Evolutionary conservation across 2,888 invertebrate genomes (phyloP), one percentile per base, ranked within the genome.

Genomic region (Trypoxylon attenuatum): DNA sequence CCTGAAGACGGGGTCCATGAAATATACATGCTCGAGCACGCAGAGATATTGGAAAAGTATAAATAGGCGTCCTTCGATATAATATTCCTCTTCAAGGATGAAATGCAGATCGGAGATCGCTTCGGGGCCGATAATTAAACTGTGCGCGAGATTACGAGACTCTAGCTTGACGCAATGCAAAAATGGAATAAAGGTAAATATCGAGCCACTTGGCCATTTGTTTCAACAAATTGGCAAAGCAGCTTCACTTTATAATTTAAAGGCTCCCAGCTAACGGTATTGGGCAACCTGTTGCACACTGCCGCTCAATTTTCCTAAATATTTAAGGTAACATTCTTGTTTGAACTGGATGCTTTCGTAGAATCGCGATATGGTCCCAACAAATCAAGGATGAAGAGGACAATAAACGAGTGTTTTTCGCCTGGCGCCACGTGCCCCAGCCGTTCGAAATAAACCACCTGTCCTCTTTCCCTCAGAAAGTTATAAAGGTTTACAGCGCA

Each of bases 401-500:
- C 41, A 55, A 61, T 72, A 68, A 76, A 76, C 47, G 58, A 41
- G 54, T 57, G 54, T 62, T 16, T 47, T 47, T 51, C 21, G 41
- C 25, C 57, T n/a, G 33, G 38, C 27, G 67, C 72, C 72, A 66
- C 71, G 71, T 61, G 75, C 71, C 51, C 45, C n/a, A n/a, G 53
- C 51, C 71, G 15, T 45, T 42, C 29, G 39, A 50, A 65, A 60
- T 69, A 51, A 73, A 76, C 70, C 83, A 83, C 84, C 10, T 13
- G 81, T 83, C 82, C 76, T 72, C 61, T 70, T 65, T 76, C 47
- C 61, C 39, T 47, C 45, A 45, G n/a, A n/a, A 53, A 61, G 77
- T 81, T 83, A 82, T 84, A 84, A 84, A 85, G 79, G 82, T 83
- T 85, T 84, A 84, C 83, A 81, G 71, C 71, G 72, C 76, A 79